Percentiles rank a stretch among this genome's conserved stretches.
These are phyloP conservation scores for Sphenodon punctatus DNA, from an alignment of 2,797 vertebrate genomes.

Conservation along the genomic window DNA sequence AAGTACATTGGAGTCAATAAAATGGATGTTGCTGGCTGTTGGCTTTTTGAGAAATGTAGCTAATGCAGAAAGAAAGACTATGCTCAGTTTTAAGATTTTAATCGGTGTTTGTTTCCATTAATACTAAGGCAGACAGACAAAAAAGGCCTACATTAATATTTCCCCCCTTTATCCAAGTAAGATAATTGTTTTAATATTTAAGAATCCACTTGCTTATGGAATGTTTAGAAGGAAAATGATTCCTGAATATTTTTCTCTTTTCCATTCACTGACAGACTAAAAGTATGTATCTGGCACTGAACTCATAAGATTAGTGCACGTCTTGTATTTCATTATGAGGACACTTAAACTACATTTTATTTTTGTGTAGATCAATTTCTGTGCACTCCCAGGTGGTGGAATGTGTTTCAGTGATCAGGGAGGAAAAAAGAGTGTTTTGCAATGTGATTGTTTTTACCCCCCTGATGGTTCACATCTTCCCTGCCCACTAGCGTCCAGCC, in stretches of 20 bases:
- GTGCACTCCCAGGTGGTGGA: too few relatives aligned
- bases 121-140: neutral
- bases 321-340: neutral
- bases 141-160: neutral
- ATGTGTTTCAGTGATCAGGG: too few relatives aligned
- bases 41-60: slow-evolving; percentile 1
- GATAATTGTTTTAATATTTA: neutral
- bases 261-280: neutral
- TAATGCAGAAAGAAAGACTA: slow-evolving; percentile 20
- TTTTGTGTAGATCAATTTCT: neutral
- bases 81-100: slow-evolving; percentile 4
- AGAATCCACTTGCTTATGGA: neutral
- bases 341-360: neutral
- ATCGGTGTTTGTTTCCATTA: neutral
- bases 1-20: slow-evolving; percentile 5
- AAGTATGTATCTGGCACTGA: neutral
- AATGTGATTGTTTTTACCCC: too few relatives aligned
- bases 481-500: too few relatives aligned
- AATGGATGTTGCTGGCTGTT: neutral
- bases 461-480: too few relatives aligned
- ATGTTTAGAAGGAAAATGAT: neutral
- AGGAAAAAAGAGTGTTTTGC: too few relatives aligned
- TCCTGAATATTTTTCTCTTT: neutral
- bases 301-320: neutral
- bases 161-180: neutral